Percentiles rank a stretch among this genome's conserved stretches.
Evolutionary conservation across 2,113 vertebrate genomes (phyloP).

Genomic region (Seriola dumerili): DNA sequence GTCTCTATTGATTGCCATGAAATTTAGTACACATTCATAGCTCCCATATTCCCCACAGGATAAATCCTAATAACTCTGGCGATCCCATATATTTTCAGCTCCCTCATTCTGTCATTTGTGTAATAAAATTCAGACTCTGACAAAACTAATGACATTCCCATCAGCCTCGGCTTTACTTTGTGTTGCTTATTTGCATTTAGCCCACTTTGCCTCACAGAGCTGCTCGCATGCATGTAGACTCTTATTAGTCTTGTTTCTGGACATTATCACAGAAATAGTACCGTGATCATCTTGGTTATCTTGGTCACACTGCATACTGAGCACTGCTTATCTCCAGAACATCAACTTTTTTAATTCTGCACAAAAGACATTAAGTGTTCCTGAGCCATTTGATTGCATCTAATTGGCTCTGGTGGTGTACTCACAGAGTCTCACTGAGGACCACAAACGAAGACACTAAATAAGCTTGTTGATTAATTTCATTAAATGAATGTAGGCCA

Average conservation of each 20-base stretch:
- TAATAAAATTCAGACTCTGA: not conserved
- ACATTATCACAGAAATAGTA: conserved; percentile 19
- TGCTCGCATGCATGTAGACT: not conserved
- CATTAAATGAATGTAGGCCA: conserved; percentile 1
- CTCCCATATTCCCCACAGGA: not conserved
- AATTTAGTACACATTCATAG: not conserved
- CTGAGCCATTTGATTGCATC: conserved; percentile 36
- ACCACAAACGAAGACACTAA: conserved; percentile 5
- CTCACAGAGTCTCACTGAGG: conserved; percentile 15
- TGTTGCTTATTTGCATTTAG: not conserved
- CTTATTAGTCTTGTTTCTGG: not conserved
- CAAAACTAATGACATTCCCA: not conserved
- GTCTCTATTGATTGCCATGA: not conserved
- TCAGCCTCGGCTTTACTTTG: not conserved
- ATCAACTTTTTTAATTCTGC: conserved; percentile 27
- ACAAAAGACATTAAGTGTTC: conserved; percentile 29
- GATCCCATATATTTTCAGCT: not conserved
- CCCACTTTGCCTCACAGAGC: not conserved
- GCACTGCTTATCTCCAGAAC: conserved; percentile 25
- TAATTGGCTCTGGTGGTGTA: conserved; percentile 25
- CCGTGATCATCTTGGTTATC: conserved; percentile 20
- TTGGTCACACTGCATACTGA: not conserved
- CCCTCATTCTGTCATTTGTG: not conserved
- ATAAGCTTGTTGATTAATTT: conserved; percentile 4
- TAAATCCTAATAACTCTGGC: not conserved